Base-by-base conservation (phyloP, 92 coral and sea anemone genomes). In the Siderastrea radians region DNA sequence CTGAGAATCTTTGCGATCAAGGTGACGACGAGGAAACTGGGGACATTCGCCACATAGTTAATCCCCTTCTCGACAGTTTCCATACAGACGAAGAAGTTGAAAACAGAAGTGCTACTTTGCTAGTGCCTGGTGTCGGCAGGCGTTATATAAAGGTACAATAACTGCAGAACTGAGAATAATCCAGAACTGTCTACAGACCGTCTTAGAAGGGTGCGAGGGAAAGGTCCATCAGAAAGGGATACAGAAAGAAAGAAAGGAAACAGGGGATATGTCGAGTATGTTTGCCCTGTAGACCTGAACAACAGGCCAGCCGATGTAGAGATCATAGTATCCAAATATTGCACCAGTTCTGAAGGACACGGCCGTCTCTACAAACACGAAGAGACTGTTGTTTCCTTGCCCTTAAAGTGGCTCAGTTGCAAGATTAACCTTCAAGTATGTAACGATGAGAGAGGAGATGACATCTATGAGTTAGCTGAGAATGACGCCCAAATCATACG, bases 281-380 rank as follows among this genome's bases (percentile, higher is more conserved):
- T 86, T 48, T 74, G 62, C 17, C 90, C 93, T 49, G 87, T 90
- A 11, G 84, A 68, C 78, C 76, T 85, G 1, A 55, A 72, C 3
- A 77, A 90, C 76, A 73, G 81, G 54, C 93, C 93, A 79, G 83
- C 82, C n/a, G 65, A 79, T 10, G 90, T 84, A 2, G 93, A 90
- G 72, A 67, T 90, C 49, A 57, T 89, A 48, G 66, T 78, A 44
- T 72, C 90, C 13, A 85, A 84, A 55, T 90, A 90, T 71, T 44
- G 19, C 49, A 6, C 50, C 51, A 83, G 47, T 63, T 66, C 67
- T 82, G 83, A 82, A 88, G 81, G 63, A 47, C 50, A 83, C 74
- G 68, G 16, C 63, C 65, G 51, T 50, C 63, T 71, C 61, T 90
- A 84, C 67, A 12, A 77, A 68, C 83, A 90, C 86, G 60, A 75